phyloP scores from a whole-genome alignment of 2,113 vertebrate species.

The Callipepla squamata region DNA sequence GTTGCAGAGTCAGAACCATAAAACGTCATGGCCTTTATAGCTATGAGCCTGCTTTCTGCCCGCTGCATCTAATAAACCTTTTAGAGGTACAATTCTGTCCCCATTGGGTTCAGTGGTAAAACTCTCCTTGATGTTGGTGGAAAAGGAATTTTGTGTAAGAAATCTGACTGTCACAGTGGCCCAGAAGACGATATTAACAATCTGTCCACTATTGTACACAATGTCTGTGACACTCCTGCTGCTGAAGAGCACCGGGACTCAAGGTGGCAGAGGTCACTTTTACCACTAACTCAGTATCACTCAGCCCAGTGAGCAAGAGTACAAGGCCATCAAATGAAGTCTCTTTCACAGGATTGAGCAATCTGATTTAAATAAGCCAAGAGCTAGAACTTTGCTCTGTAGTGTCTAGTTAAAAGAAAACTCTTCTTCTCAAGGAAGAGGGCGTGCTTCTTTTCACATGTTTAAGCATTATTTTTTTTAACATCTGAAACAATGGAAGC shows the following conservation, averaged over 20 bases:
- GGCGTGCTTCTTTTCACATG: background rate
- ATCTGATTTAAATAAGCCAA: background rate
- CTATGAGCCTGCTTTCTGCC: slow-evolving; percentile 63
- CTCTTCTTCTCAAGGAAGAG: background rate
- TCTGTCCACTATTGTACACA: background rate
- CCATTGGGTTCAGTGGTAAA: background rate
- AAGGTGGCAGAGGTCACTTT: background rate
- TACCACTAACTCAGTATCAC: background rate
- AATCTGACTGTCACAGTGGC: background rate
- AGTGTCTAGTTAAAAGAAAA: background rate
- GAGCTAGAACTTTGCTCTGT: background rate
- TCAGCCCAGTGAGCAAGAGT: accelerated
- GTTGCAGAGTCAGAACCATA: slow-evolving; percentile 65
- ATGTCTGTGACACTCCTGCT: background rate
- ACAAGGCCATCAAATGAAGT: background rate
- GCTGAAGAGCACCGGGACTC: background rate
- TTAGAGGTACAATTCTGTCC: slow-evolving; percentile 58
- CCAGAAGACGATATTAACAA: background rate
- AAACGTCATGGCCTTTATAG: slow-evolving; percentile 64
- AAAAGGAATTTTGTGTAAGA: background rate
- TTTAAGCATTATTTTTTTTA: background rate
- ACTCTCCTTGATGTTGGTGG: background rate
- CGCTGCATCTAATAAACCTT: slow-evolving; percentile 67
- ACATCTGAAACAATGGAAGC: background rate
- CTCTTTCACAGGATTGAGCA: background rate